Percentiles rank a stretch among this genome's conserved stretches.
phyloP scores from a whole-genome alignment of 2,888 invertebrate species.

The Rhodophaea formosa region DNA sequence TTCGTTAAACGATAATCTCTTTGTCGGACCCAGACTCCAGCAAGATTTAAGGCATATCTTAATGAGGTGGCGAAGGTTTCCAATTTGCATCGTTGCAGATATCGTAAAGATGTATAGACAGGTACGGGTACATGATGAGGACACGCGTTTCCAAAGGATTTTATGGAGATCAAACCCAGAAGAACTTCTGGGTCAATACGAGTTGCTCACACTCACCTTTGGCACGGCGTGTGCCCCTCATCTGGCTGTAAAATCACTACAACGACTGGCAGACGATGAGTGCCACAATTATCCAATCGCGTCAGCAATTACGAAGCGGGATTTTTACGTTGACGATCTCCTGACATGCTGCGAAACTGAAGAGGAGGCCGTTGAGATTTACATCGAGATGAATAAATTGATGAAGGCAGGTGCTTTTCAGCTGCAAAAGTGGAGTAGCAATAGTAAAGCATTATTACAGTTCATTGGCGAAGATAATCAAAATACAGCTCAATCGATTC shows the following conservation, averaged over 20 bases:
- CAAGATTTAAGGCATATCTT: no score
- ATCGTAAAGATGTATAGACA: no score
- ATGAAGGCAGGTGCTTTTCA: no score
- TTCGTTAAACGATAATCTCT: slow-evolving; percentile 14
- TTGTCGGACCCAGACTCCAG: neutral
- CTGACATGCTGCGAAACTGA: slow-evolving; percentile 28
- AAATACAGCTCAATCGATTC: no score
- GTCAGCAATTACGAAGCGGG: slow-evolving; percentile 12
- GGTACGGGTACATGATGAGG: neutral
- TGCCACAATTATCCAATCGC: slow-evolving; percentile 5
- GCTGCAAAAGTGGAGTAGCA: no score
- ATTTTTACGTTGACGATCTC: slow-evolving; percentile 31
- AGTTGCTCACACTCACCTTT: slow-evolving; percentile 17
- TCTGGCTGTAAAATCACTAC: slow-evolving; percentile 18
- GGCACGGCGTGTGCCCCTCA: slow-evolving; percentile 21
- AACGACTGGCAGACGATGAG: slow-evolving; percentile 15
- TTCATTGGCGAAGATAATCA: no score
- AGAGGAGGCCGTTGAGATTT: slow-evolving; percentile 28
- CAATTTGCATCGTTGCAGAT: no score
- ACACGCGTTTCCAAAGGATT: neutral
- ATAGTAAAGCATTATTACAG: no score
- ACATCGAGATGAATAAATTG: slow-evolving; percentile 29
- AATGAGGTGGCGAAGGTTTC: no score
- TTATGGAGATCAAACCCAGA: neutral
- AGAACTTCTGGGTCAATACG: slow-evolving; percentile 4